Conservation (phyloP, 2,797 vertebrate genomes). For the Smutsia temminckii region DNA sequence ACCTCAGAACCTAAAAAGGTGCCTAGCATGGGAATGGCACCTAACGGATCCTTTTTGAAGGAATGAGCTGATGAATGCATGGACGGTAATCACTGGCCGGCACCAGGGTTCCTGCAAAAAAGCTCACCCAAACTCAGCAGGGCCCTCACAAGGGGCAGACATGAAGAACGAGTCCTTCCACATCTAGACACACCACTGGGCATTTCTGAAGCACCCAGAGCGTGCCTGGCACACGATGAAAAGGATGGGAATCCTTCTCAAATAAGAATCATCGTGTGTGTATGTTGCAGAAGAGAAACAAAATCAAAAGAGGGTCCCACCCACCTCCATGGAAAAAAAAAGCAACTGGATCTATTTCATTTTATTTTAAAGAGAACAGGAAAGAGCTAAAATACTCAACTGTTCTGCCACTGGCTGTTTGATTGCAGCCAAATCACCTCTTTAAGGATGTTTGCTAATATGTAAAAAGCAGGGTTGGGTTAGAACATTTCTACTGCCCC, state of each 20-base stretch:
- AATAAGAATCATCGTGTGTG: background rate
- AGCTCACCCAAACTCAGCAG: background rate
- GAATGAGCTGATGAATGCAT: background rate
- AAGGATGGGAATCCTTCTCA: background rate
- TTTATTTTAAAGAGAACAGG: background rate
- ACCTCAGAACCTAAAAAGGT: background rate
- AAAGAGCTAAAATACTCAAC: conserved; percentile 11
- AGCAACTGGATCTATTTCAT: background rate
- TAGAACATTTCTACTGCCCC: background rate
- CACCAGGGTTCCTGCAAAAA: background rate
- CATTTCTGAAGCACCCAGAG: background rate
- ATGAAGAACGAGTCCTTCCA: background rate
- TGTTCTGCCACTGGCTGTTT: background rate
- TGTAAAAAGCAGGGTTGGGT: background rate
- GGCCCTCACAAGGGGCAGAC: background rate
- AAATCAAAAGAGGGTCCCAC: background rate
- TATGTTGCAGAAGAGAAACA: background rate
- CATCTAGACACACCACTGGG: background rate
- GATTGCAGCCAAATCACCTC: background rate
- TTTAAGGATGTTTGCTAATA: background rate
- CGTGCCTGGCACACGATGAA: too few relatives aligned
- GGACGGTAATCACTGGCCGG: background rate
- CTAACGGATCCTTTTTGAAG: background rate
- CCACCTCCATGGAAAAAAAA: background rate
- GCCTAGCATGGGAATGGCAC: background rate